Percentiles rank a stretch among this genome's conserved stretches.
Evolutionary conservation across 2,888 invertebrate species (phyloP).

Genomic region (Opisthograptis luteolata): DNA sequence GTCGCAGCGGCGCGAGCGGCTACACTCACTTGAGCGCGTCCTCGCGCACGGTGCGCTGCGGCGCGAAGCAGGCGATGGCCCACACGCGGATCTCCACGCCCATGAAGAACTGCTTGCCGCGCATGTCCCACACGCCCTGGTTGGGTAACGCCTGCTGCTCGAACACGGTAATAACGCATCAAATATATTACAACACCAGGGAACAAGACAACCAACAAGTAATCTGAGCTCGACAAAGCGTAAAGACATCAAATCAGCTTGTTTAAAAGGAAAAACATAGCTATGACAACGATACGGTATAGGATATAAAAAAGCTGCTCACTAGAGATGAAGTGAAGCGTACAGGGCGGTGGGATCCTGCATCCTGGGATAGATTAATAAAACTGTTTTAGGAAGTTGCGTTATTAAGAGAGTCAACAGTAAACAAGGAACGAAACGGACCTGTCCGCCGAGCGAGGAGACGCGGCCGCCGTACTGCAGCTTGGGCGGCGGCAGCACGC

Average conservation of each 20-base stretch:
- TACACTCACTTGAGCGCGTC: constrained; percentile 91
- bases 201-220: not conserved
- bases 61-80: constrained; percentile 99
- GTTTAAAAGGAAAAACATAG: constrained; percentile 3
- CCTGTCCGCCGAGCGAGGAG: constrained; percentile 93
- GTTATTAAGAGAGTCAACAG: not conserved
- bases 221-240: constrained; percentile 5
- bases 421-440: constrained; percentile 46
- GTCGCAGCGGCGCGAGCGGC: not conserved
- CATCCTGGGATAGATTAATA: constrained; percentile 16
- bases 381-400: constrained; percentile 6
- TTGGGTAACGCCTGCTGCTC: constrained; percentile 97
- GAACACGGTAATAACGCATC: constrained; percentile 25
- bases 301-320: constrained; percentile 17
- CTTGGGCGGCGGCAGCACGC: constrained; percentile 98
- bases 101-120: constrained; percentile 99
- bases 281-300: constrained; percentile 1
- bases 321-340: constrained; percentile 18
- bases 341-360: constrained; percentile 12
- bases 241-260: constrained; percentile 2
- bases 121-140: constrained; percentile 99
- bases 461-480: constrained; percentile 99
- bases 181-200: not conserved
- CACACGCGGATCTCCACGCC: constrained; percentile 99
- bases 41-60: constrained; percentile 98